Evolutionary conservation across 2,113 vertebrate species (phyloP).

Genomic region (Eira barbara): DNA sequence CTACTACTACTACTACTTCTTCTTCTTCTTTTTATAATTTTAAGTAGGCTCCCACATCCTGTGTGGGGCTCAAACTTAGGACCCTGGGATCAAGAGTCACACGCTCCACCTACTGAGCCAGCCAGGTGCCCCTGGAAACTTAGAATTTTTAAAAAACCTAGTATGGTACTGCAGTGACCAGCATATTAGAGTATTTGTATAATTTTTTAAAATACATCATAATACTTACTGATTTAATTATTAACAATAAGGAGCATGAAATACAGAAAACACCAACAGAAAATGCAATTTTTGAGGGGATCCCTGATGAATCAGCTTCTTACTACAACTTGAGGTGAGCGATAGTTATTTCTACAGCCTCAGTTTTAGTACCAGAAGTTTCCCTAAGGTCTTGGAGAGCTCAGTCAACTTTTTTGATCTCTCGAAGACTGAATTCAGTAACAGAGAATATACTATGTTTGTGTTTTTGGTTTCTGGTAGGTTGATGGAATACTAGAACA

Average conservation of each 20-base stretch:
- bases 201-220: not conserved
- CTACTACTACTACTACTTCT: not conserved
- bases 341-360: not conserved
- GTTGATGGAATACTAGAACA: not conserved
- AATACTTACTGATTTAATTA: not conserved
- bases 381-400: not conserved
- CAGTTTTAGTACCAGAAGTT: not conserved
- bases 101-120: not conserved
- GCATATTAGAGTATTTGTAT: not conserved
- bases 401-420: not conserved
- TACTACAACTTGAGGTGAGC: not conserved
- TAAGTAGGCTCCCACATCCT: not conserved
- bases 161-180: not conserved
- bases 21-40: not conserved
- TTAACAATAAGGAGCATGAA: not conserved
- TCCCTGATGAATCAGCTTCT: not conserved
- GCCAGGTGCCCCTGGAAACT: not conserved
- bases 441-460: not conserved
- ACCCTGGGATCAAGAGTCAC: not conserved
- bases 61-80: not conserved
- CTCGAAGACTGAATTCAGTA: not conserved
- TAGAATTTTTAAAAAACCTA: not conserved
- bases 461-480: not conserved
- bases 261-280: not conserved
- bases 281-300: not conserved